Evolutionary conservation across 2,888 invertebrate genomes (phyloP).

Genomic region (Cylindroiulus punctatus): DNA sequence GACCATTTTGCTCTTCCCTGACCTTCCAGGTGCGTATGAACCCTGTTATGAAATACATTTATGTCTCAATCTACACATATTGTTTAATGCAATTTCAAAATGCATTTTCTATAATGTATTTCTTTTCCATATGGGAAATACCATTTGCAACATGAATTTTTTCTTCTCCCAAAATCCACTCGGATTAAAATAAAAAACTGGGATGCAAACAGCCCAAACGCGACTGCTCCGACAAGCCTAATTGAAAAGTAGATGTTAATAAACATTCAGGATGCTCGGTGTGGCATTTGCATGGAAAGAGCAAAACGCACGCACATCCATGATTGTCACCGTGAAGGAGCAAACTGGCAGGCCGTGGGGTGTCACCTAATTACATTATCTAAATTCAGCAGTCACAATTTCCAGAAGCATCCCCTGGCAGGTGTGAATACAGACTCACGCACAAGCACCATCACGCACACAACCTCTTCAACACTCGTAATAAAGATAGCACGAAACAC

Average conservation of each 20-base stretch:
- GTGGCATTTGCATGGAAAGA: background rate
- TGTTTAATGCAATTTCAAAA: too few relatives aligned
- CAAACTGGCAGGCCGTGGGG: constrained; percentile 14
- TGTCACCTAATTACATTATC: constrained; percentile 43
- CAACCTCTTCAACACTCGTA: background rate
- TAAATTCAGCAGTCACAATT: background rate
- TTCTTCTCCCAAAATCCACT: background rate
- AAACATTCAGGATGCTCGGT: background rate
- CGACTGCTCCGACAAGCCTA: background rate
- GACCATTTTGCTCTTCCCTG: too few relatives aligned
- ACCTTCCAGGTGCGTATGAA: too few relatives aligned
- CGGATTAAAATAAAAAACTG: background rate
- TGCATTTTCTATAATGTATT: too few relatives aligned
- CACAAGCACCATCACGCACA: background rate
- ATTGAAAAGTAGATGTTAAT: constrained; percentile 19
- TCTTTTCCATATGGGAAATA: background rate
- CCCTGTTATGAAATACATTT: too few relatives aligned
- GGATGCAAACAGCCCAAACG: background rate
- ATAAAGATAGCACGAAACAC: background rate
- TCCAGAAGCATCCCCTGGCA: background rate
- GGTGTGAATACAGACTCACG: constrained; percentile 12
- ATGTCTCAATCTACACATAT: too few relatives aligned
- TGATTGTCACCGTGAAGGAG: constrained; percentile 16
- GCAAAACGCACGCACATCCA: background rate
- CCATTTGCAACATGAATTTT: background rate